phyloP scores from a whole-genome alignment of 2,113 vertebrate species.

The Oncorhynchus kisutch region DNA sequence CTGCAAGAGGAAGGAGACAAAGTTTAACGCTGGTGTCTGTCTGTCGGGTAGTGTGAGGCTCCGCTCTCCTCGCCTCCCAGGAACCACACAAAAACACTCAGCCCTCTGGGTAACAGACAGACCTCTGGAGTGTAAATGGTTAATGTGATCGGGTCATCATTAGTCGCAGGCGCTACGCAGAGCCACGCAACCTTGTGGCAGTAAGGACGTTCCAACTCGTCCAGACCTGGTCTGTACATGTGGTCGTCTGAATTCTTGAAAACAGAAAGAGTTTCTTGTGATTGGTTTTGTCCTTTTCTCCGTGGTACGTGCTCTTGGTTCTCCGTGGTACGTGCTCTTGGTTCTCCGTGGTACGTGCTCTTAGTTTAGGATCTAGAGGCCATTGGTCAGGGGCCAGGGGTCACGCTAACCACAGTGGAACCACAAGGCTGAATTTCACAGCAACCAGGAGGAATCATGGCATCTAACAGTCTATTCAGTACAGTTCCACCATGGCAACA shows the following conservation, averaged over 20 bases:
- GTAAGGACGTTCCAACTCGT: conserved; percentile 81
- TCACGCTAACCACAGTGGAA: conserved; percentile 87
- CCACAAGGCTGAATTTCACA: conserved; percentile 78
- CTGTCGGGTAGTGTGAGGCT: conserved; percentile 59
- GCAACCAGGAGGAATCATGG: conserved; percentile 81
- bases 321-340: conserved; percentile 85
- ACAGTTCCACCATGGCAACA: conserved; percentile 98
- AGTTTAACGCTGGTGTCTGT: conserved; percentile 96
- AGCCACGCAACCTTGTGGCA: conserved; percentile 76
- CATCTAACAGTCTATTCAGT: conserved; percentile 99
- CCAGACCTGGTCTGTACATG: conserved; percentile 85
- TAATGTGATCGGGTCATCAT: conserved; percentile 98
- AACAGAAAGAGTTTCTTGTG: conserved; percentile 81
- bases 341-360: conserved; percentile 85
- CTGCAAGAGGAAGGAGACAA: conserved; percentile 89
- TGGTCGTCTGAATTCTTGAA: conserved; percentile 88
- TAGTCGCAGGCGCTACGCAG: conserved; percentile 72
- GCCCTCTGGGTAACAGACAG: conserved; percentile 65
- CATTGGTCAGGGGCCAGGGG: conserved; percentile 66
- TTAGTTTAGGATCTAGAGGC: conserved; percentile 87
- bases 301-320: conserved; percentile 89
- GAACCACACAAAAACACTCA: conserved; percentile 79
- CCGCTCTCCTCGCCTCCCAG: conserved; percentile 96
- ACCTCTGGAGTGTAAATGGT: conserved; percentile 95
- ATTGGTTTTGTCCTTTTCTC: conserved; percentile 74